These are phyloP conservation scores for Cebidichthys violaceus DNA, from an alignment of 2,113 vertebrate genomes.

Conservation along the genomic window DNA sequence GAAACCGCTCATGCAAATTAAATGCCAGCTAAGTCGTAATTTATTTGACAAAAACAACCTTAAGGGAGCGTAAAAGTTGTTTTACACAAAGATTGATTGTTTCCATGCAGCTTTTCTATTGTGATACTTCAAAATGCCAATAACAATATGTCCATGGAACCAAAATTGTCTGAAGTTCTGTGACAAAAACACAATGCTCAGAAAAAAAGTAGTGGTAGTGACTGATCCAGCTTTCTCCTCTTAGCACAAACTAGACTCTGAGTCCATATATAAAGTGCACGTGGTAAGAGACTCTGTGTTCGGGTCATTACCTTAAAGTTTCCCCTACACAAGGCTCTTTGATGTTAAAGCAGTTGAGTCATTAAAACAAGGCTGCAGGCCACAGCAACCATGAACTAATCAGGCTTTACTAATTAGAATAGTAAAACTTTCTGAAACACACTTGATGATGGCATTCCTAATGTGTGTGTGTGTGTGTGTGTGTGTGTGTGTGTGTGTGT, in stretches of 20 bases:
- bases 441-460: neutral
- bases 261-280: conserved; percentile 13
- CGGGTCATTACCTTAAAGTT: conserved; percentile 36
- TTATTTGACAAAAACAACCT: too few relatives aligned
- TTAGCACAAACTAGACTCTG: neutral
- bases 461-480: too few relatives aligned
- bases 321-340: conserved; percentile 33
- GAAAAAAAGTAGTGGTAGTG: neutral
- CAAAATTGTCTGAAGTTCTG: neutral
- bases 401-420: conserved; percentile 55
- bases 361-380: conserved; percentile 57
- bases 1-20: too few relatives aligned
- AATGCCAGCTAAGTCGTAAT: too few relatives aligned
- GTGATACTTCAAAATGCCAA: too few relatives aligned
- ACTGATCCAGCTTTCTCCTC: neutral
- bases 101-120: too few relatives aligned
- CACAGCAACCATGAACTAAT: conserved; percentile 35
- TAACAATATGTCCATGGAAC: too few relatives aligned
- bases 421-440: conserved; percentile 17
- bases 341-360: conserved; percentile 47
- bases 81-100: too few relatives aligned
- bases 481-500: too few relatives aligned
- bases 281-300: conserved; percentile 8
- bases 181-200: neutral
- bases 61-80: too few relatives aligned